These are phyloP conservation scores for Parapristionchus giblindavisi DNA, from an alignment of 2,888 invertebrate genomes.

Conservation along the genomic window DNA sequence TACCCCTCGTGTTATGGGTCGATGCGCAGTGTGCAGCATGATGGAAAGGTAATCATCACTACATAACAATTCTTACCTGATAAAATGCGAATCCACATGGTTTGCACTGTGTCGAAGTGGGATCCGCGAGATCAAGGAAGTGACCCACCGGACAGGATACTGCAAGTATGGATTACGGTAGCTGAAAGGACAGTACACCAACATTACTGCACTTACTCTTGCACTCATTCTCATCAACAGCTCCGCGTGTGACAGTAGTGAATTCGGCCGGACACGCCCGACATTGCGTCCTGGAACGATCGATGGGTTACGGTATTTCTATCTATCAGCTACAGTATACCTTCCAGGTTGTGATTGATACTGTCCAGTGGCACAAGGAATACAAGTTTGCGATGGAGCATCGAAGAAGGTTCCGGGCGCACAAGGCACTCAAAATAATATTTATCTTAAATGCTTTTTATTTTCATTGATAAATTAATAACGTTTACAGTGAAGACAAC, in stretches of 20 bases:
- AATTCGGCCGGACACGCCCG: conserved; percentile 86
- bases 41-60: no score
- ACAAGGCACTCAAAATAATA: conserved; percentile 66
- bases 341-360: conserved; percentile 68
- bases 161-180: conserved; percentile 43
- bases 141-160: conserved; percentile 67
- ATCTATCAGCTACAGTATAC: neutral
- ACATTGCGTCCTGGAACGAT: conserved; percentile 38
- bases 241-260: conserved; percentile 83
- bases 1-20: no score
- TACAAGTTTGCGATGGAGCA: conserved; percentile 61
- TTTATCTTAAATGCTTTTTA: neutral
- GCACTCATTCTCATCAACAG: conserved; percentile 49
- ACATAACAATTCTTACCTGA: conserved; percentile 56
- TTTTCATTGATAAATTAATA: neutral
- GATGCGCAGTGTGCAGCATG: no score
- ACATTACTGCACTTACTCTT: conserved; percentile 38
- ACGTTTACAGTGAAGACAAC: no score
- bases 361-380: conserved; percentile 69
- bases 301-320: neutral
- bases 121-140: conserved; percentile 61
- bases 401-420: conserved; percentile 71
- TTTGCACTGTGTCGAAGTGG: conserved; percentile 48
- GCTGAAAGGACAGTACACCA: neutral
- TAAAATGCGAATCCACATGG: conserved; percentile 69